Evolutionary conservation across 2,888 invertebrate species (phyloP), one percentile per base, ranked within the genome.

Genomic region (Apotomis betuletana): DNA sequence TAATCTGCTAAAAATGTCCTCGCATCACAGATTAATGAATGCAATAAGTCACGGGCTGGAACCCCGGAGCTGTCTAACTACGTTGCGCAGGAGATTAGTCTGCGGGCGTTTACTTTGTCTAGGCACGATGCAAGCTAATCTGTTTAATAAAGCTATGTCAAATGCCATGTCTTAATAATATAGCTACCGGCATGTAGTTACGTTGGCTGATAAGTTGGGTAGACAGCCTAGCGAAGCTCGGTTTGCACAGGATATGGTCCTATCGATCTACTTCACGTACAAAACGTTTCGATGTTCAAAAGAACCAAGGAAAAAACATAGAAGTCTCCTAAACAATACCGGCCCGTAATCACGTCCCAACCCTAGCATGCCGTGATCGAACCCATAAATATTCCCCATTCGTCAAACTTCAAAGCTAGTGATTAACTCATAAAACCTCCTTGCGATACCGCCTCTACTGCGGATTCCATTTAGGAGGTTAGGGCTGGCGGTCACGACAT

Each of bases 391-490:
- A 82, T 77, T 78, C 78, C 79, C 81, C 80, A 87, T 92, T 85
- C 88, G 88, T 91, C 92, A 92, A 92, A 91, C 86, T 90, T 91
- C 88, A 87, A 90, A 89, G 84, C 80, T 78, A 79, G 82, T 87
- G 90, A 92, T 92, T 92, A 91, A 90, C 89, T 87, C 87, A 89
- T 91, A 90, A 90, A 90, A 83, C 79, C 80, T 80, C 82, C 82
- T 79, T 80, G 81, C 80, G 81, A 78, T 78, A 76, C 78, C 75
- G 76, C 75, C 74, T 74, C 75, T 75, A 70, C 62, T 58, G 75
- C 76, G 78, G 79, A 78, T 78, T 76, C 72, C 71, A 76, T 79
- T 79, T 81, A 76, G 76, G 76, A 74, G 72, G 74, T 82, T 81
- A 87, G 80, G 78, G 83, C 76, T 79, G 77, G 78, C 76, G 78